Base-by-base conservation (phyloP, 1,140 invertebrate genomes). In the Tetranychus urticae region DNA sequence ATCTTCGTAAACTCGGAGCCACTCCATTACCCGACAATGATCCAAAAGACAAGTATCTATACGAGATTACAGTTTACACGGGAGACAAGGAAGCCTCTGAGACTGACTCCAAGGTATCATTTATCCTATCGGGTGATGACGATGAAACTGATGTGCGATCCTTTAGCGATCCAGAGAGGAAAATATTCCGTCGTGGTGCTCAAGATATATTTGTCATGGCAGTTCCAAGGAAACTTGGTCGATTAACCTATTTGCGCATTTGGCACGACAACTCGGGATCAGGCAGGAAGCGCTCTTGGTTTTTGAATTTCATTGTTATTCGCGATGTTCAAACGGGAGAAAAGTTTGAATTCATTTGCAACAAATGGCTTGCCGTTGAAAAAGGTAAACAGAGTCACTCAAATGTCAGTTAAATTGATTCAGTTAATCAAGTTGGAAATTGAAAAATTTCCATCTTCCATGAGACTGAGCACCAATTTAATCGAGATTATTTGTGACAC, bases 171-270 rank as follows among this genome's bases (percentile, higher is more conserved):
- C 61, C 63, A 10, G 72, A 73, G 58, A 62, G 76, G 42, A 72
- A 72, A 58, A 71, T 74, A 5, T 73, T 78, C 39, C 63, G 69
- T 39, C 68, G 74, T 46, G 76, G 74, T 31, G 67, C 62, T 39
- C 68, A 70, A 5, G 75, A 77, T 69, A 68, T 71, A 7, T 78
- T 77, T 66, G 69, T 78, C 0, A 72, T 77, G 73, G 68, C 75
- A 39, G 69, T 71, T 23, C 56, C 64, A 37, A 67, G 64, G 60
- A 64, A 62, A 56, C 60, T 68, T 35, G 67, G 67, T 42, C 61
- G 67, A 60, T 33, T 68, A 10, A 68, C 66, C 45, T 68, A 68
- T 55, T 58, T 65, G 13, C 65, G 71, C 13, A 66, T 72, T 39
- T 72, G 71, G 71, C 70, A 71, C 64, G 70, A 72, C 55, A 72